Evolutionary conservation across 2,797 vertebrate genomes (phyloP).

Genomic region (Echeneis naucrates): DNA sequence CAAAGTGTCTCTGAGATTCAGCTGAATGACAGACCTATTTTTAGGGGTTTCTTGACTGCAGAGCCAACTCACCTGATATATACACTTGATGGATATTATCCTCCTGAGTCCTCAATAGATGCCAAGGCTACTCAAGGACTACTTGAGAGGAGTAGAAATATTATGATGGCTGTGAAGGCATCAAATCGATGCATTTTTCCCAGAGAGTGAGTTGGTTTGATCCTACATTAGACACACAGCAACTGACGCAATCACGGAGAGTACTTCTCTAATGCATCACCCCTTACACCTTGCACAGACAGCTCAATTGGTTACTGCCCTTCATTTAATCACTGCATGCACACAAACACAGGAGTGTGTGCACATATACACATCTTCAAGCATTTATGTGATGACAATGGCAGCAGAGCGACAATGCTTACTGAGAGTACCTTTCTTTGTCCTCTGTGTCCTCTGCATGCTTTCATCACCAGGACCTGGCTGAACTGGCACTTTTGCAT

Average conservation of each 20-base stretch:
- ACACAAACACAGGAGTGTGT: constrained; percentile 30
- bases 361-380: constrained; percentile 19
- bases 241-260: constrained; percentile 69
- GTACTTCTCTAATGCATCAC: constrained; percentile 69
- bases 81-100: constrained; percentile 50
- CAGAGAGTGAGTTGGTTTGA: constrained; percentile 45
- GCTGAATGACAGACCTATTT: constrained; percentile 40
- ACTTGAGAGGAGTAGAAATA: constrained; percentile 61
- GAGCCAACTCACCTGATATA: constrained; percentile 31
- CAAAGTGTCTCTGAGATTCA: constrained; percentile 11
- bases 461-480: constrained; percentile 10
- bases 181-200: constrained; percentile 54
- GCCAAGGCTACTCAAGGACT: constrained; percentile 67
- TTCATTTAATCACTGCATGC: constrained; percentile 63
- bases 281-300: constrained; percentile 65
- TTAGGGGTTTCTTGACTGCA: constrained; percentile 15
- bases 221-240: constrained; percentile 69
- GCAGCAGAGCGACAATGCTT: constrained; percentile 50
- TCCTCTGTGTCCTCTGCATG: constrained; percentile 51
- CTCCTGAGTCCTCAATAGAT: constrained; percentile 31
- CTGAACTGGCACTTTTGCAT: neutral
- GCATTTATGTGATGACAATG: constrained; percentile 60
- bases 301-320: constrained; percentile 43
- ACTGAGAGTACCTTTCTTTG: constrained; percentile 46
- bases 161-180: constrained; percentile 52